These are phyloP conservation scores for Cerastis leucographa DNA, from an alignment of 2,888 invertebrate genomes.

Conservation along the genomic window DNA sequence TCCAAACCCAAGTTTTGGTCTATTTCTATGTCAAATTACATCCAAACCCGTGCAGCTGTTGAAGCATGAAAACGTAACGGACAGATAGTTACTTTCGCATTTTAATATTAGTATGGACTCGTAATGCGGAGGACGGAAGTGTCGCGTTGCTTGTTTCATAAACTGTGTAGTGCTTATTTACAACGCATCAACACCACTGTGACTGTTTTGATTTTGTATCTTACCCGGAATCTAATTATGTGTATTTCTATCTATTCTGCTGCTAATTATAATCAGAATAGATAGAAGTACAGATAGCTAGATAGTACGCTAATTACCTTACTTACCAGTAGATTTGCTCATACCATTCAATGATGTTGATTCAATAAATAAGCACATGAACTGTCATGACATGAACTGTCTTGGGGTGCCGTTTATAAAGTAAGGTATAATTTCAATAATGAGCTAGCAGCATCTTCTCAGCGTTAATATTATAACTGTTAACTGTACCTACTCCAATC, in stretches of 20 bases:
- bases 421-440: neutral
- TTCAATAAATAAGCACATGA: neutral
- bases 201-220: conserved; percentile 44
- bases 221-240: conserved; percentile 31
- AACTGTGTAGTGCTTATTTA: conserved; percentile 66
- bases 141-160: conserved; percentile 74
- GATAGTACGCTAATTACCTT: neutral
- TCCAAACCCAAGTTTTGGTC: neutral
- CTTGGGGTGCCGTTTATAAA: neutral
- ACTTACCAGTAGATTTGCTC: neutral
- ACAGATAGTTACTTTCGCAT: conserved; percentile 2
- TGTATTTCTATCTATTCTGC: neutral
- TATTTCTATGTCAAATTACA: neutral
- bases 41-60: neutral
- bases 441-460: neutral
- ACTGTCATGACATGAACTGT: no score
- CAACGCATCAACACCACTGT: conserved; percentile 62
- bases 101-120: conserved; percentile 20
- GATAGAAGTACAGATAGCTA: neutral
- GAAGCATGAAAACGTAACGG: neutral
- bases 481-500: neutral
- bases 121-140: conserved; percentile 69
- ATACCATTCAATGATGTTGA: neutral
- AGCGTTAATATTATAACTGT: neutral
- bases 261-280: neutral